Percentiles rank a stretch among this genome's conserved stretches.
These are phyloP conservation scores for Labeo catla DNA, from an alignment of 2,113 vertebrate species.

Conservation along the genomic window DNA sequence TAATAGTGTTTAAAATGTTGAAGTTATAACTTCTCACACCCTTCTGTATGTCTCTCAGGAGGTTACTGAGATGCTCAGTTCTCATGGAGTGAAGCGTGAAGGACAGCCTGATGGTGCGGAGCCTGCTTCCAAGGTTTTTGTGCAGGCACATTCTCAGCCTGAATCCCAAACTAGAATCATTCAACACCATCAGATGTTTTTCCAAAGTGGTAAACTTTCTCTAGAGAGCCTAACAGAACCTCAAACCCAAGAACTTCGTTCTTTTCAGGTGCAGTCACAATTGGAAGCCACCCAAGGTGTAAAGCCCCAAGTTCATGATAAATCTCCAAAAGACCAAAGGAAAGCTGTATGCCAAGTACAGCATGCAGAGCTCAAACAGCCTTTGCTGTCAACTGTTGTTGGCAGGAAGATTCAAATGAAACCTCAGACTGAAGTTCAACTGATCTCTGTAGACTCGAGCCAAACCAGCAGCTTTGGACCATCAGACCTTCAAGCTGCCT, in stretches of 20 bases:
- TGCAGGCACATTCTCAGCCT: slow-evolving; percentile 34
- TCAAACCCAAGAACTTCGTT: slow-evolving; percentile 1
- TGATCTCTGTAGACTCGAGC: not conserved
- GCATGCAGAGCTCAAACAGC: slow-evolving; percentile 5
- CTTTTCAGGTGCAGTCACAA: not conserved
- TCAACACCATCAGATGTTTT: not conserved
- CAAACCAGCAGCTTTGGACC: not conserved
- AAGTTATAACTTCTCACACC: not conserved
- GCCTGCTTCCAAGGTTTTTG: slow-evolving; percentile 49
- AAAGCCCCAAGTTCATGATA: not conserved
- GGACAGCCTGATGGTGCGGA: slow-evolving; percentile 13
- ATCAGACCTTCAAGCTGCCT: not conserved
- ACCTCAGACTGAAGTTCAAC: slow-evolving; percentile 7
- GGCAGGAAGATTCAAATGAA: slow-evolving; percentile 4
- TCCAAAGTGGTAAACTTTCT: slow-evolving; percentile 9
- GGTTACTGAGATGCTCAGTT: slow-evolving; percentile 52
- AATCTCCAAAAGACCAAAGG: not conserved
- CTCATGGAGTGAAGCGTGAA: slow-evolving; percentile 37
- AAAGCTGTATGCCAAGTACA: slow-evolving; percentile 8
- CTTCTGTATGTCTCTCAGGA: slow-evolving; percentile 51
- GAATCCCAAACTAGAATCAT: slow-evolving; percentile 34
- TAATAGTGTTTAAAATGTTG: not conserved
- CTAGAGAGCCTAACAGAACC: not conserved
- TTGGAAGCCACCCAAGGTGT: slow-evolving; percentile 18
- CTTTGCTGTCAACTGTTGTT: slow-evolving; percentile 10